Conservation (phyloP, 2,113 vertebrate species). For the Proteles cristata region DNA sequence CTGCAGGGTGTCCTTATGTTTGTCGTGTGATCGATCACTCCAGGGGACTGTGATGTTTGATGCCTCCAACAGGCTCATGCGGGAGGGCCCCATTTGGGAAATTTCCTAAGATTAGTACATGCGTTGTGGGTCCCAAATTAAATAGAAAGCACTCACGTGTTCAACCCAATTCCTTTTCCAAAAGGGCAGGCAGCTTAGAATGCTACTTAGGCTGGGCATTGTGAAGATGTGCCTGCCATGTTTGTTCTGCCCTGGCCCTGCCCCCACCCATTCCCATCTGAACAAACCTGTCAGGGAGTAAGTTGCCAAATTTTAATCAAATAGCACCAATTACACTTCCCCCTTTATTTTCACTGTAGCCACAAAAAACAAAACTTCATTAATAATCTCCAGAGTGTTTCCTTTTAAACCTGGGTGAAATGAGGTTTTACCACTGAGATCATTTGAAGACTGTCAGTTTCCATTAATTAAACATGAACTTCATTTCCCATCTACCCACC, state of each 20-base stretch:
- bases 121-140: background rate
- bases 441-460: slow-evolving; percentile 52
- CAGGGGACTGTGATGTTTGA: background rate
- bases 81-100: background rate
- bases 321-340: slow-evolving; percentile 52
- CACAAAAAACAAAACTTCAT: slow-evolving; percentile 36
- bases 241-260: background rate
- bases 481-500: background rate
- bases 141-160: background rate
- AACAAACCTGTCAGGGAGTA: slow-evolving; percentile 25
- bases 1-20: too few relatives aligned
- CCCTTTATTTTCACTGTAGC: slow-evolving; percentile 40
- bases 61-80: background rate
- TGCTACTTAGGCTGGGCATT: background rate
- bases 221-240: background rate
- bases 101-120: background rate
- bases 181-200: background rate
- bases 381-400: slow-evolving; percentile 34
- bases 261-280: background rate
- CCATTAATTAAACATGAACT: slow-evolving; percentile 47
- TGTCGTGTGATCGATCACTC: background rate
- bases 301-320: slow-evolving; percentile 56
- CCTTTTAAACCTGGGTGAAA: slow-evolving; percentile 36
- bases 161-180: background rate
- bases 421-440: slow-evolving; percentile 60